phyloP scores from a whole-genome alignment of 2,888 invertebrate species.

The Hirtodrosophila cameraria region DNA sequence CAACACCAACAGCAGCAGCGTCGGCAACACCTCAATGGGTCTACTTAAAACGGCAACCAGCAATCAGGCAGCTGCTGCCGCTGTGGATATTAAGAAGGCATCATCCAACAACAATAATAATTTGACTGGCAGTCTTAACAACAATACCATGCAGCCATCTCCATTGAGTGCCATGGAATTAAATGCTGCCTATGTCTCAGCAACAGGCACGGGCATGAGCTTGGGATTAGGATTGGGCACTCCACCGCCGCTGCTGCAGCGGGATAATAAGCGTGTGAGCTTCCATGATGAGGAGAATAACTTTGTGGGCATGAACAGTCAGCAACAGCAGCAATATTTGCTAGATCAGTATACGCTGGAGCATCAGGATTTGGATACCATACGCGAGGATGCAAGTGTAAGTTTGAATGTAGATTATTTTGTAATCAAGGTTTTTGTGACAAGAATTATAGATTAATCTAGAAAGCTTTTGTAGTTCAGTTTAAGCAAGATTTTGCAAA shows the following conservation, averaged over 20 bases:
- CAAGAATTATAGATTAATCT: too few species aligned
- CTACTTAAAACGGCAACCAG: constrained; percentile 78
- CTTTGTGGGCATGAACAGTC: constrained; percentile 49
- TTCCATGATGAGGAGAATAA: constrained; percentile 88
- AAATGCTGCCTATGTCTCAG: constrained; percentile 71
- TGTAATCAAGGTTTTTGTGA: too few species aligned
- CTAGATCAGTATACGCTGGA: constrained; percentile 66
- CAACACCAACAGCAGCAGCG: constrained; percentile 25
- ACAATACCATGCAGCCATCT: constrained; percentile 56
- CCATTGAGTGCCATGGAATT: constrained; percentile 69
- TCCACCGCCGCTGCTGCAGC: constrained; percentile 66
- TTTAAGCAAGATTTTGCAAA: too few species aligned
- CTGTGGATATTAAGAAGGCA: constrained; percentile 67
- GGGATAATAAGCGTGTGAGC: constrained; percentile 88
- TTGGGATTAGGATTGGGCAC: constrained; percentile 44
- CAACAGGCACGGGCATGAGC: constrained; percentile 47
- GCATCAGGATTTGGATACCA: constrained; percentile 83
- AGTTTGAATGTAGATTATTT: too few species aligned
- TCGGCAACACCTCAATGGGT: constrained; percentile 68
- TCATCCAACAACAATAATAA: constrained; percentile 66
- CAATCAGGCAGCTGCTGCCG: constrained; percentile 70
- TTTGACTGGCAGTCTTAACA: constrained; percentile 50
- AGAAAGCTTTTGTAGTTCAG: too few species aligned
- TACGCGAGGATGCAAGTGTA: constrained; percentile 93
- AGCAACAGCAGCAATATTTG: constrained; percentile 59